These are phyloP conservation scores for Beris chalybata DNA, from an alignment of 2,888 invertebrate species.

Conservation along the genomic window DNA sequence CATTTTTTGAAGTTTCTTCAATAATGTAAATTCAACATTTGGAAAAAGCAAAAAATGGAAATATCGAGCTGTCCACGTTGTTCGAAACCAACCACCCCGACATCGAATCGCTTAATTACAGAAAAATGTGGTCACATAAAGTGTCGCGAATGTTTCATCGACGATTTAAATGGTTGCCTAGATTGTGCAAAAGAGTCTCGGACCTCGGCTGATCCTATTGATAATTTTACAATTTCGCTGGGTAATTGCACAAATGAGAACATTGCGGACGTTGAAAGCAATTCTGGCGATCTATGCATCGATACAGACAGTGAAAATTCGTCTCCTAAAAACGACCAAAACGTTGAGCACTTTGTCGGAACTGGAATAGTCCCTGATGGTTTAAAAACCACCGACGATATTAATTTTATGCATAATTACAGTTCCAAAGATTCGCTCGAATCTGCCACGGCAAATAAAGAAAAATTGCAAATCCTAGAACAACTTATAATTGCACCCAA, in stretches of 20 bases:
- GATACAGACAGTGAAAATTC: slow-evolving; percentile 16
- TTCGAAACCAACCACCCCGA: slow-evolving; percentile 59
- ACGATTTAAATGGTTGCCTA: slow-evolving; percentile 67
- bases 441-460: background rate
- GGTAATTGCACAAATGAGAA: background rate
- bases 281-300: slow-evolving; percentile 16
- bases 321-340: background rate
- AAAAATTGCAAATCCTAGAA: slow-evolving; percentile 21
- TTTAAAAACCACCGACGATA: background rate
- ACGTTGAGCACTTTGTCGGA: background rate
- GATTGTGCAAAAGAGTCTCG: slow-evolving; percentile 41
- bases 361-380: background rate
- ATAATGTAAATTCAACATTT: background rate
- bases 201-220: slow-evolving; percentile 22
- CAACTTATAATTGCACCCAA: slow-evolving; percentile 25
- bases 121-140: slow-evolving; percentile 77
- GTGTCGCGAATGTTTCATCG: slow-evolving; percentile 71
- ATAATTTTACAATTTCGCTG: background rate
- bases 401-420: slow-evolving; percentile 18
- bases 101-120: slow-evolving; percentile 67
- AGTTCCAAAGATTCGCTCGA: background rate
- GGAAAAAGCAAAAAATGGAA: slow-evolving; percentile 26
- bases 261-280: background rate
- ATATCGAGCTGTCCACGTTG: slow-evolving; percentile 63
- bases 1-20: no score